Percentiles rank a stretch among this genome's conserved stretches.
Conservation (phyloP, 2,797 vertebrate genomes). For the Pelochelys cantorii region DNA sequence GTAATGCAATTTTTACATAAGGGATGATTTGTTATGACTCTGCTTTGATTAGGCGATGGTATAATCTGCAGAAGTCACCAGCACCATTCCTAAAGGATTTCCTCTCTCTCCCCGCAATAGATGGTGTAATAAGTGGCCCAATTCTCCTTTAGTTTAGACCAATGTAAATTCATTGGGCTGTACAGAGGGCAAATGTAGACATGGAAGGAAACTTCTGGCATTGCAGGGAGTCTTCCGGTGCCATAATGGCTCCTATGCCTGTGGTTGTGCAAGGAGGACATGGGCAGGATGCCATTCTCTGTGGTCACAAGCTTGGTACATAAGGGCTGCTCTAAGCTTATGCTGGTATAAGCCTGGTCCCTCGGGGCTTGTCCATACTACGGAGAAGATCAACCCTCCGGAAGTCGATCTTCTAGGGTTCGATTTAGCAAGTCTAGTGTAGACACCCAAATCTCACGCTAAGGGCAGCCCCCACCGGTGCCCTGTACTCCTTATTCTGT, state of each 20-base stretch:
- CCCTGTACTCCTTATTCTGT: too few species aligned
- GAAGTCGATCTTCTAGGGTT: too few species aligned
- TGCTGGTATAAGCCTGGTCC: background rate
- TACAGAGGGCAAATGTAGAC: background rate
- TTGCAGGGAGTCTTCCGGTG: background rate
- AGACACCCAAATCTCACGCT: too few species aligned
- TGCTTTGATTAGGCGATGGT: constrained; percentile 51
- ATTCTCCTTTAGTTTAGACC: constrained; percentile 18
- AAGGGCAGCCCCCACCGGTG: too few species aligned
- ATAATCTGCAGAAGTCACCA: constrained; percentile 43
- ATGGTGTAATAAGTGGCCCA: constrained; percentile 7
- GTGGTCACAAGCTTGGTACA: background rate
- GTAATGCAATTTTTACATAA: background rate
- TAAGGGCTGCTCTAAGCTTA: background rate
- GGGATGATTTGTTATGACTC: constrained; percentile 38
- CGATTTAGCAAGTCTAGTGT: too few species aligned
- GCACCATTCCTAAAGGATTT: constrained; percentile 8
- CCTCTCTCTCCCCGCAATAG: background rate
- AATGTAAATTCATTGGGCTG: background rate
- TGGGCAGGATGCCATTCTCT: background rate
- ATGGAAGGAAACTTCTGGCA: background rate
- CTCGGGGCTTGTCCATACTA: too few species aligned
- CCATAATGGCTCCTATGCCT: accelerated
- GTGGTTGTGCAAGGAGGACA: background rate
- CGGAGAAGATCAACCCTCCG: too few species aligned